Base-by-base conservation (phyloP, 23 tunicate species). In the Pegea sp. region DNA sequence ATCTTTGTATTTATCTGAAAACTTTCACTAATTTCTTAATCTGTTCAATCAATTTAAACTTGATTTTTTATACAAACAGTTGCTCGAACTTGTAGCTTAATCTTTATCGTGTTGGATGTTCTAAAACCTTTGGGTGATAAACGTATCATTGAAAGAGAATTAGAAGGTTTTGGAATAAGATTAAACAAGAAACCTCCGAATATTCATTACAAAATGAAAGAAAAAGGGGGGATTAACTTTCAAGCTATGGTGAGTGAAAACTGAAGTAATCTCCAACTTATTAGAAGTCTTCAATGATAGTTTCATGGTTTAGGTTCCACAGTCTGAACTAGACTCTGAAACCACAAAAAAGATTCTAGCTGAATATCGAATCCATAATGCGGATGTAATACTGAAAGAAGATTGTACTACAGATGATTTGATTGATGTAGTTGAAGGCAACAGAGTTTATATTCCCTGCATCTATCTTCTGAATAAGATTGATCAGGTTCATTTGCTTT, bases 141-240 rank as follows among this genome's bases (percentile, higher is more conserved):
- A 50, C 52, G 69, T 26, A 34, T 91, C 31, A 72, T 91, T 34
- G 99, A 91, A 63, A 69, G 55, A 42, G 99, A 91, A 64, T 42
- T 91, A 33, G 99, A 91, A 58, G 99, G 99, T n/a, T 91, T 91
- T 58, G 99, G 99, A 2, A 91, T 91, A 50, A 34, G 99, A 56
- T 57, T 91, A 8, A 91, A 91, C 58, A 91, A 91, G 50, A 56
- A 48, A 42, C 99, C 99, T 30, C 99, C 99, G 18, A 78, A 91
- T 31, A 91, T 91, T 23, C 81, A 71, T 59, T 91, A 65, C 65
- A 62, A 64, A 54, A 55, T 32, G 49, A 91, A 91, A 46, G 99
- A 91, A n/a, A 91, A 91, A 65, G 99, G 99, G 68, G 99, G 99
- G 51, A 33, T 91, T 34, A 91, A 91, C 34, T 67, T 72, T 19